A percentile compares a stretch with the other conserved stretches of the same genome.
phyloP scores from a whole-genome alignment of 1,140 invertebrate genomes.

The Drosophila tropicalis region DNA sequence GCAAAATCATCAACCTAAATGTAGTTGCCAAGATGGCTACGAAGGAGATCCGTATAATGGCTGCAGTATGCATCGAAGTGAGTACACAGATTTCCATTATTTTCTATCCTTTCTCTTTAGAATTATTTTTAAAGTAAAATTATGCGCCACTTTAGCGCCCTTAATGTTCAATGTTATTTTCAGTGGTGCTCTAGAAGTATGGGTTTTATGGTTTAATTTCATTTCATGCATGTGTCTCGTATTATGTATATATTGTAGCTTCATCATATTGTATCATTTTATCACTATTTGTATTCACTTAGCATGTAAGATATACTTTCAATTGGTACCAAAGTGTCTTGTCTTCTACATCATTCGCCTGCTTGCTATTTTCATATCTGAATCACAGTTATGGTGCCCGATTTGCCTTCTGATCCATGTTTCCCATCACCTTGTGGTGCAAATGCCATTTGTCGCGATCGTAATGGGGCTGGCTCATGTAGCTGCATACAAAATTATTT shows the following conservation, averaged over 20 bases:
- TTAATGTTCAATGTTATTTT: constrained; percentile 76
- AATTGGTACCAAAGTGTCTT: constrained; percentile 36
- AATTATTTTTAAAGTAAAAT: constrained; percentile 16
- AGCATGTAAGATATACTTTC: constrained; percentile 36
- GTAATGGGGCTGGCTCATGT: constrained; percentile 90
- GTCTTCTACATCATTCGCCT: constrained; percentile 46
- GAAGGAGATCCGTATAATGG: constrained; percentile 93
- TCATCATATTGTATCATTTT: constrained; percentile 24
- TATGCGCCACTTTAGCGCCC: constrained; percentile 28
- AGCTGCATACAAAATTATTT: constrained; percentile 91
- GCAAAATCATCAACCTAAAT: constrained; percentile 90
- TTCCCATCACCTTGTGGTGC: constrained; percentile 92
- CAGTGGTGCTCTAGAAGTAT: constrained; percentile 72
- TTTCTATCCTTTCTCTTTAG: constrained; percentile 36
- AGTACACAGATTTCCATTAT: constrained; percentile 76
- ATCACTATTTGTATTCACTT: constrained; percentile 33
- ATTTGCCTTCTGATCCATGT: constrained; percentile 86
- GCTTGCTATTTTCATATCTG: constrained; percentile 63
- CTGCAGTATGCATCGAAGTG: constrained; percentile 88
- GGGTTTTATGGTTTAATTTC: constrained; percentile 57
- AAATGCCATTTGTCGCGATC: constrained; percentile 91
- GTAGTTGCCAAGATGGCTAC: constrained; percentile 89
- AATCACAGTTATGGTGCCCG: constrained; percentile 75
- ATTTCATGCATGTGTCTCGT: constrained; percentile 67
- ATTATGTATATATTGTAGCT: constrained; percentile 60